Evolutionary conservation across 2,888 invertebrate species (phyloP), one percentile per base, ranked within the genome.

Genomic region (Drosophila antonietae): DNA sequence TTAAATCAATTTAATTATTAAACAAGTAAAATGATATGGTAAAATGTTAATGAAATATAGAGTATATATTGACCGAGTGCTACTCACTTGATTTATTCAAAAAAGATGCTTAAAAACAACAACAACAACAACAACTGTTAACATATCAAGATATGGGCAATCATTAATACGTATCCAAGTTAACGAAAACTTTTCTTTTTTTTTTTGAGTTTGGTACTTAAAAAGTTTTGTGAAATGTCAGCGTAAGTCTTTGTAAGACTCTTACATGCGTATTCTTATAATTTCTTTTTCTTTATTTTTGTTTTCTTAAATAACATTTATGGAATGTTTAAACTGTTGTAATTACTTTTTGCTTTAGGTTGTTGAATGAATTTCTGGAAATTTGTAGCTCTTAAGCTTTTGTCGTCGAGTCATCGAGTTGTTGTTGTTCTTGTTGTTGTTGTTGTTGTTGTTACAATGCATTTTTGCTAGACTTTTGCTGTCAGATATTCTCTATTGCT

Each of bases 371-470:
- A 33, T 44, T 44, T 73, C 39, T 63, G 33, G 52, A 53, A 35
- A 37, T 47, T 56, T 41, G 37, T 73, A 62, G 55, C 56, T 74
- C 60, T 74, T 60, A 43, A 78, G 69, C 66, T 70, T 63, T 67
- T 78, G 47, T 69, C 64, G 47, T n/a, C 28, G 28, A 28, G 28
- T 66, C 51, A 61, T 37, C 23, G 23, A 23, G 46, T 18, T 20
- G 44, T n/a, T 12, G 53, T 65, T 43, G 39, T n/a, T n/a, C n/a
- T 43, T 58, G 44, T 55, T 67, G 67, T n/a, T 12, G 53, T 62
- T 43, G 39, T 43, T 58, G 44, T 51, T 67, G 67, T 43, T 58
- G 44, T 55, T 67, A 64, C 70, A 66, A 53, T 9, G 41, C 33
- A 56, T 31, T 64, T 33, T 9, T 51, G 51, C 37, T 7, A 23